Percentiles rank a stretch among this genome's conserved stretches.
These are phyloP conservation scores for Girardinus metallicus DNA, from an alignment of 2,797 vertebrate species.

Conservation along the genomic window DNA sequence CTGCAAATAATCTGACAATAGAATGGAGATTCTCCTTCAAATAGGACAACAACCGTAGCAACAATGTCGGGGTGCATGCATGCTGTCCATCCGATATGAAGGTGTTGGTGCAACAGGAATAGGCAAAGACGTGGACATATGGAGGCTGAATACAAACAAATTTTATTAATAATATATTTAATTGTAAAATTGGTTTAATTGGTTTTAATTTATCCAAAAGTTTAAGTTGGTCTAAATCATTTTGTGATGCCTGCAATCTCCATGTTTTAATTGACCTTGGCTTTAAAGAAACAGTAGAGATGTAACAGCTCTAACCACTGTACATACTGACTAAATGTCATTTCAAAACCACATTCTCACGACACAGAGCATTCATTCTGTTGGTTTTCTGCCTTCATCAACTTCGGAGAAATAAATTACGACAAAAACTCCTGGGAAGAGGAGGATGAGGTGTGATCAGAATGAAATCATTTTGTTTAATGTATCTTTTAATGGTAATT, in stretches of 20 bases:
- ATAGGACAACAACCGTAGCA: neutral
- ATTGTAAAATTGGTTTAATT: neutral
- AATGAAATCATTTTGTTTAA: neutral
- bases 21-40: neutral
- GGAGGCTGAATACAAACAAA: neutral
- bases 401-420: slow-evolving; percentile 3
- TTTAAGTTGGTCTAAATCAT: neutral
- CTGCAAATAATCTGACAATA: neutral
- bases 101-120: neutral
- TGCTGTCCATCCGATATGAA: neutral
- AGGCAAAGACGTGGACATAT: neutral
- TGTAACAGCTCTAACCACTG: neutral
- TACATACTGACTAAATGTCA: neutral
- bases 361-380: too few relatives aligned
- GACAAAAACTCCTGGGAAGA: slow-evolving; percentile 13
- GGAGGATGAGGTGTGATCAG: neutral
- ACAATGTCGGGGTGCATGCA: neutral
- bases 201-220: neutral
- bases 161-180: neutral
- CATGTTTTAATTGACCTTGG: neutral
- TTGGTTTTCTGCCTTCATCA: neutral
- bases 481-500: too few relatives aligned
- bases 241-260: neutral
- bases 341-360: neutral
- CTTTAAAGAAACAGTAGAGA: neutral